Evolutionary conservation across 2,113 vertebrate species (phyloP).

Genomic region (Ploceus nigricollis): DNA sequence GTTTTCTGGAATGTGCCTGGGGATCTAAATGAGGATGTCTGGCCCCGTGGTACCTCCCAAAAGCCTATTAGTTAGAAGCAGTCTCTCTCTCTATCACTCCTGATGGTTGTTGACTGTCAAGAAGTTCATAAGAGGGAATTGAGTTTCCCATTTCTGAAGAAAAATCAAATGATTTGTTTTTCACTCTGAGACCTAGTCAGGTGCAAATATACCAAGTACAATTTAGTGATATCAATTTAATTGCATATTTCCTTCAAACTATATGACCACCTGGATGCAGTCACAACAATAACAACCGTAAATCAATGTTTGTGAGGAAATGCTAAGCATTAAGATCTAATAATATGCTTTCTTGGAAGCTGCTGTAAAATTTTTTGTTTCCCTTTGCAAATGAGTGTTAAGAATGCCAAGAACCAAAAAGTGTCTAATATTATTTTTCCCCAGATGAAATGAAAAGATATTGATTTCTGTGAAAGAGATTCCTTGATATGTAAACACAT

Average conservation of each 20-base stretch:
- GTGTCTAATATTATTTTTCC: slow-evolving; percentile 52
- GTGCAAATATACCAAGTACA: slow-evolving; percentile 36
- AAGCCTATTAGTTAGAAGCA: not conserved
- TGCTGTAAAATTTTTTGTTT: slow-evolving; percentile 64
- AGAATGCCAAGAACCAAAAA: slow-evolving; percentile 39
- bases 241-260: slow-evolving; percentile 51
- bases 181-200: not conserved
- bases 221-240: slow-evolving; percentile 52
- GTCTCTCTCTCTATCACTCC: not conserved
- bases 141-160: slow-evolving; percentile 11
- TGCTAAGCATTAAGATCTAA: slow-evolving; percentile 65
- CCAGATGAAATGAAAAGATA: slow-evolving; percentile 57
- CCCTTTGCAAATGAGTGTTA: slow-evolving; percentile 30
- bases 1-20: not conserved
- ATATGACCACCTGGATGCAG: slow-evolving; percentile 61
- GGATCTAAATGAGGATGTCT: not conserved
- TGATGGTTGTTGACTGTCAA: not conserved
- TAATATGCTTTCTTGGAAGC: slow-evolving; percentile 42
- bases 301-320: slow-evolving; percentile 62
- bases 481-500: slow-evolving; percentile 32
- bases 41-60: no score
- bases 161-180: slow-evolving; percentile 42
- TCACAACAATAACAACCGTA: slow-evolving; percentile 22
- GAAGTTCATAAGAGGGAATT: not conserved
- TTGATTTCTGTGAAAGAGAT: slow-evolving; percentile 61